Percentiles rank a stretch among this genome's conserved stretches.
phyloP scores from a whole-genome alignment of 2,113 vertebrate species.

The Silurus glanis region DNA sequence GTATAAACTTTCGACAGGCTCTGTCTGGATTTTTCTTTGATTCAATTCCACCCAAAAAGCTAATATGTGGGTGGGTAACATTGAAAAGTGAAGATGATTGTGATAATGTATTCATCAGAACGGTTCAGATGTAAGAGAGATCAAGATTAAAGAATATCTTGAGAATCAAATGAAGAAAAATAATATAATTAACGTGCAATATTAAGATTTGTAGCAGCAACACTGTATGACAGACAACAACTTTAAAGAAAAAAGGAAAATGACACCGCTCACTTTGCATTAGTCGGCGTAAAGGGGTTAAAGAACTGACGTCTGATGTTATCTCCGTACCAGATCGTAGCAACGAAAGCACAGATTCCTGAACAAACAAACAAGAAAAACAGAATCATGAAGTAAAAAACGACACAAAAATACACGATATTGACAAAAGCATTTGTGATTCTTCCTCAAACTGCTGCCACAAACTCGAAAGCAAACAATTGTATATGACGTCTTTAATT shows the following conservation, averaged over 20 bases:
- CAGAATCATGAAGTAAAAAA: not conserved
- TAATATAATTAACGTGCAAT: not conserved
- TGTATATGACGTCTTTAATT: no score
- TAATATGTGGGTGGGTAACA: not conserved
- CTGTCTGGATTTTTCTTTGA: not conserved
- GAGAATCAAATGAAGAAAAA: not conserved
- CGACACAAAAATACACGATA: not conserved
- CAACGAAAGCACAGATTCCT: conserved; percentile 83
- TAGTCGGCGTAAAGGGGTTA: conserved; percentile 84
- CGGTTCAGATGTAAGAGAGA: not conserved
- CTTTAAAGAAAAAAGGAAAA: not conserved
- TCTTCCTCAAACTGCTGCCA: no score
- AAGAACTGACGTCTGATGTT: conserved; percentile 85
- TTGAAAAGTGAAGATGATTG: not conserved
- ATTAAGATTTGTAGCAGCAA: not conserved
- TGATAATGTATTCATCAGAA: not conserved
- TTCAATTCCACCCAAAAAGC: not conserved
- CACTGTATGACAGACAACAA: not conserved
- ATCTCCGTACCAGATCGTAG: conserved; percentile 87
- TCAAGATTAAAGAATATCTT: not conserved
- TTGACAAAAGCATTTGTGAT: no score
- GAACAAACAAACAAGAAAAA: conserved; percentile 25
- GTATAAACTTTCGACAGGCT: no score
- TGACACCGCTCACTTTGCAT: conserved; percentile 76
- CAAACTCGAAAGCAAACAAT: no score